A percentile compares a stretch with the other conserved stretches of the same genome.
phyloP scores from a whole-genome alignment of 2,888 invertebrate genomes.

The Cerastis leucographa region DNA sequence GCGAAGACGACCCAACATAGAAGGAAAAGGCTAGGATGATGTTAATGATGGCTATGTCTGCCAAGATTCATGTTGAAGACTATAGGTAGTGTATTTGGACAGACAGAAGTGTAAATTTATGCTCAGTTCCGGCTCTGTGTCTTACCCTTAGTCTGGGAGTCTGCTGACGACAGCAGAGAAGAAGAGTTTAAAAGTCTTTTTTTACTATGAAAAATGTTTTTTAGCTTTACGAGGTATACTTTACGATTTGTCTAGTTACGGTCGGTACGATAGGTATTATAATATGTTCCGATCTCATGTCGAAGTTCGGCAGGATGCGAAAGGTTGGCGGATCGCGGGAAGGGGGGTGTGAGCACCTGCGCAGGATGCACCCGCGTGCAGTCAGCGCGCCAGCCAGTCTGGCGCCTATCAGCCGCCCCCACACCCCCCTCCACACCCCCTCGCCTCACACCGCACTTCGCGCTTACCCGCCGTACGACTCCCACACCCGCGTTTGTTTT shows the following conservation, averaged over 20 bases:
- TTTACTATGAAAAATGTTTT: conserved; percentile 1
- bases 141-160: not conserved
- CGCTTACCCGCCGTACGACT: conserved; percentile 65
- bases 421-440: conserved; percentile 53
- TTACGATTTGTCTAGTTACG: conserved; percentile 25
- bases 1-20: not conserved
- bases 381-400: conserved; percentile 88
- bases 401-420: conserved; percentile 79
- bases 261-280: conserved; percentile 47
- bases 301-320: conserved; percentile 67
- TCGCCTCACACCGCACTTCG: conserved; percentile 29
- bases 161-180: not conserved
- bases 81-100: not conserved
- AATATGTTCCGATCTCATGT: conserved; percentile 68
- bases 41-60: not conserved
- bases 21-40: not conserved
- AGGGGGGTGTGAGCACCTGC: conserved; percentile 80
- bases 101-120: not conserved
- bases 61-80: not conserved
- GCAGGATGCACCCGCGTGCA: conserved; percentile 81
- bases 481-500: conserved; percentile 87
- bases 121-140: not conserved
- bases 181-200: conserved; percentile 9
- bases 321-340: conserved; percentile 53
- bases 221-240: conserved; percentile 8